Evolutionary conservation across 2,888 invertebrate species (phyloP).

Genomic region (Pasiphila rectangulata): DNA sequence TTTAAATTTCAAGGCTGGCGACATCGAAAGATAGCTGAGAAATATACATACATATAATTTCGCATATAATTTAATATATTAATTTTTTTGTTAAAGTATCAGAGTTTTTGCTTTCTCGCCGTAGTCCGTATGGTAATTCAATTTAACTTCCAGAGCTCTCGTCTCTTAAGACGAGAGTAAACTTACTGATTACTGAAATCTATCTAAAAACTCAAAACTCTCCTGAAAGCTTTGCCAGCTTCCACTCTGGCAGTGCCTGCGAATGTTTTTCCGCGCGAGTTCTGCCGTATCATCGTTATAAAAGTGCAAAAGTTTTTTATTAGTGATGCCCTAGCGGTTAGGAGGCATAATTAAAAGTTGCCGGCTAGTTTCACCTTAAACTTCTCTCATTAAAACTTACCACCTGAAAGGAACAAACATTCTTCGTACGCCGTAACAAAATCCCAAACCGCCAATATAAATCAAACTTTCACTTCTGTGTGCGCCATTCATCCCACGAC

Average conservation of each 20-base stretch:
- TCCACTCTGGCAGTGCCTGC: constrained; percentile 20
- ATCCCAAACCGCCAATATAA: constrained; percentile 48
- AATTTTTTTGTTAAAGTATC: too few species aligned
- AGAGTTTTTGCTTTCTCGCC: too few species aligned
- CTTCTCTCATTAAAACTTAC: constrained; percentile 74
- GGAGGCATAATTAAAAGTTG: constrained; percentile 72
- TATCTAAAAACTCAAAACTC: constrained; percentile 18
- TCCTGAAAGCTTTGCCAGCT: too few species aligned
- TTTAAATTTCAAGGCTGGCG: too few species aligned
- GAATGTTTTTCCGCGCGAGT: constrained; percentile 38
- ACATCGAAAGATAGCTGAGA: too few species aligned
- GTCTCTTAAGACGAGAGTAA: constrained; percentile 4
- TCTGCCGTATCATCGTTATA: constrained; percentile 57
- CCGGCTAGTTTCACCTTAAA: constrained; percentile 67
- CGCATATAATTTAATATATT: too few species aligned
- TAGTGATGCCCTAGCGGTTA: constrained; percentile 53
- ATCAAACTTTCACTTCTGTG: constrained; percentile 37
- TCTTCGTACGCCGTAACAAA: constrained; percentile 55
- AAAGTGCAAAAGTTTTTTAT: constrained; percentile 52
- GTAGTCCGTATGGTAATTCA: too few species aligned
- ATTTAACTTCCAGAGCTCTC: constrained; percentile 1
- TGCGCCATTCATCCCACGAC: constrained; percentile 18
- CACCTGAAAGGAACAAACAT: constrained; percentile 67
- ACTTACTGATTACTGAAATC: constrained; percentile 7
- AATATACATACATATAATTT: too few species aligned